Evolutionary conservation across 1,140 invertebrate species (phyloP).

Genomic region (Pantala flavescens): DNA sequence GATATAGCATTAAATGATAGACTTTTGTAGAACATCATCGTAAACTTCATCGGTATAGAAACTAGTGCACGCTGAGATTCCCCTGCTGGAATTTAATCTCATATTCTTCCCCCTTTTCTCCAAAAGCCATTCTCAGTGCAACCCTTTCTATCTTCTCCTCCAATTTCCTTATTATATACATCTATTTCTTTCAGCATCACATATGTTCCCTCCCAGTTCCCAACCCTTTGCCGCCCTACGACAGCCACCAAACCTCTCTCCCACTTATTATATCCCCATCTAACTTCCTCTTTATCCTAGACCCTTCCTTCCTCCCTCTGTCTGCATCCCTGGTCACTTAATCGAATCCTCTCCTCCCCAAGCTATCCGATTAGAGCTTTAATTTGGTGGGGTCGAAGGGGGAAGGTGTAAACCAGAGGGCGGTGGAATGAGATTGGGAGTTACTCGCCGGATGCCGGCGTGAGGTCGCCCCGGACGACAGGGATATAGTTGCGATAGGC

Average conservation of each 20-base stretch:
- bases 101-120: no score
- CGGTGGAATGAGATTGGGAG: neutral
- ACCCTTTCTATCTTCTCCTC: no score
- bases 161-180: no score
- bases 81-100: no score
- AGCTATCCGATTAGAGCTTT: conserved; percentile 1
- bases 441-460: neutral
- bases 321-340: conserved; percentile 4
- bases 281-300: neutral
- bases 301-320: neutral
- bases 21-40: no score
- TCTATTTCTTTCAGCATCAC: no score
- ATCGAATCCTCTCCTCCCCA: neutral
- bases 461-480: no score
- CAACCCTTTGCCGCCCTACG: neutral
- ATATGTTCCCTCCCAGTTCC: neutral
- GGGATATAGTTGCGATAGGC: no score
- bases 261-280: neutral
- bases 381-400: neutral
- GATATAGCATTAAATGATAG: no score
- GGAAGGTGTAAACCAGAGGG: neutral
- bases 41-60: no score
- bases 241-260: neutral
- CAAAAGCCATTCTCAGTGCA: no score
- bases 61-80: no score